Evolutionary conservation across 1,140 invertebrate genomes (phyloP).

Genomic region (Heliconius hewitsoni): DNA sequence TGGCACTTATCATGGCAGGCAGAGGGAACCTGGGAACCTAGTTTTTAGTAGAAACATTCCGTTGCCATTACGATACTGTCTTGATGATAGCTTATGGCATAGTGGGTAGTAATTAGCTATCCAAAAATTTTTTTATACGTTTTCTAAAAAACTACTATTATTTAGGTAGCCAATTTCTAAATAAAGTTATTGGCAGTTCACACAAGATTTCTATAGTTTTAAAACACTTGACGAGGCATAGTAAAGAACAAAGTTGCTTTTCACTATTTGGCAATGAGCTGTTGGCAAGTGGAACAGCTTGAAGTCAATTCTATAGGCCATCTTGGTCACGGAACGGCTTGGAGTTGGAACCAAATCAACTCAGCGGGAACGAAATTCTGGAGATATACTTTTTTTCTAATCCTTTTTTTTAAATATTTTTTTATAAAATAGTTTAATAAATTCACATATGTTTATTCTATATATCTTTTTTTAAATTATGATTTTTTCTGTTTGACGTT

Average conservation of each 20-base stretch:
- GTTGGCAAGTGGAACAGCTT: background rate
- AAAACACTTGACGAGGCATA: background rate
- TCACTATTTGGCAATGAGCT: background rate
- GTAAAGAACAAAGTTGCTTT: slow-evolving; percentile 5
- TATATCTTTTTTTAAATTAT: too few species aligned
- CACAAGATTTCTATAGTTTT: background rate
- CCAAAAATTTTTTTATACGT: too few species aligned
- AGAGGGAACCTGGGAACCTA: too few species aligned
- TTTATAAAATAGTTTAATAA: background rate
- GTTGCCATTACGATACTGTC: too few species aligned
- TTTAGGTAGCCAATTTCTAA: too few species aligned
- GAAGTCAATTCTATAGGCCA: background rate
- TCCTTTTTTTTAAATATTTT: background rate
- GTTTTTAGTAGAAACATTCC: too few species aligned
- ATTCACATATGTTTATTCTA: too few species aligned
- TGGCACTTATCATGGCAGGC: too few species aligned
- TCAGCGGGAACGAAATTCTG: background rate
- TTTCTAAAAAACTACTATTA: too few species aligned
- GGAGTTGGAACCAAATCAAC: background rate
- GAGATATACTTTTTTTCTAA: background rate
- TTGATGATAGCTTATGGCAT: too few species aligned
- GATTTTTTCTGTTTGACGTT: too few species aligned
- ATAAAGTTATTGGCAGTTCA: background rate
- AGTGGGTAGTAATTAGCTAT: too few species aligned
- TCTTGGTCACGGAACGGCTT: background rate